phyloP scores from a whole-genome alignment of 1,140 invertebrate genomes.

The Drosophila azteca region DNA sequence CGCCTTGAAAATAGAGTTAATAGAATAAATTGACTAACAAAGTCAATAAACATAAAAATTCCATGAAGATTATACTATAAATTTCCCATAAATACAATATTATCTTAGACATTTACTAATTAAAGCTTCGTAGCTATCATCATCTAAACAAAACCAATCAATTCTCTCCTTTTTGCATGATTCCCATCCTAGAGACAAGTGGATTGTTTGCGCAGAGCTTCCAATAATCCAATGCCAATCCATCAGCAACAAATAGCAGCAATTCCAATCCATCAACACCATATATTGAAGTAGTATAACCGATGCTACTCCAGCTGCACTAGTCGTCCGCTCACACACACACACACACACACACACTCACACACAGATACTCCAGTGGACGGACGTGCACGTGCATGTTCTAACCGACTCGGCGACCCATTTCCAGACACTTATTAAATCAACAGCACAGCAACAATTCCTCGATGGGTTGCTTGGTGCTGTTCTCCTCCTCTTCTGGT shows the following conservation, averaged over 20 bases:
- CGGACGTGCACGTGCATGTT: slow-evolving; percentile 1
- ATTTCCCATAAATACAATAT: no score
- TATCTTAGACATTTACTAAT: no score
- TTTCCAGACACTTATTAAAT: slow-evolving; percentile 57
- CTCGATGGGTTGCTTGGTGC: slow-evolving; percentile 22
- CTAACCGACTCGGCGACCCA: slow-evolving; percentile 42
- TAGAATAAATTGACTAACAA: no score
- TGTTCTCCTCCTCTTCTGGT: not conserved
- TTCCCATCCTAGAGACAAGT: slow-evolving; percentile 20
- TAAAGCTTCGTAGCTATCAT: no score
- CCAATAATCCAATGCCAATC: slow-evolving; percentile 49
- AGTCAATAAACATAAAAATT: no score
- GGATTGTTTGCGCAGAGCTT: slow-evolving; percentile 27
- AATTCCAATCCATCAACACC: slow-evolving; percentile 44
- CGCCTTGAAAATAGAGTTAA: no score
- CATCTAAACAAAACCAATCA: slow-evolving; percentile 11
- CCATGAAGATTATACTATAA: no score
- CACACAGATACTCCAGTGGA: not conserved
- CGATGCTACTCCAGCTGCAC: slow-evolving; percentile 12
- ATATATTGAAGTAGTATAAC: slow-evolving; percentile 19
- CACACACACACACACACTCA: slow-evolving; percentile 3
- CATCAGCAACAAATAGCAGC: slow-evolving; percentile 36
- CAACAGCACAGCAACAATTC: slow-evolving; percentile 44
- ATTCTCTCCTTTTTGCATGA: slow-evolving; percentile 16
- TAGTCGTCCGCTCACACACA: not conserved